Percentiles rank a stretch among this genome's conserved stretches.
phyloP scores from a whole-genome alignment of 1,140 invertebrate species.

The Apis mellifera region DNA sequence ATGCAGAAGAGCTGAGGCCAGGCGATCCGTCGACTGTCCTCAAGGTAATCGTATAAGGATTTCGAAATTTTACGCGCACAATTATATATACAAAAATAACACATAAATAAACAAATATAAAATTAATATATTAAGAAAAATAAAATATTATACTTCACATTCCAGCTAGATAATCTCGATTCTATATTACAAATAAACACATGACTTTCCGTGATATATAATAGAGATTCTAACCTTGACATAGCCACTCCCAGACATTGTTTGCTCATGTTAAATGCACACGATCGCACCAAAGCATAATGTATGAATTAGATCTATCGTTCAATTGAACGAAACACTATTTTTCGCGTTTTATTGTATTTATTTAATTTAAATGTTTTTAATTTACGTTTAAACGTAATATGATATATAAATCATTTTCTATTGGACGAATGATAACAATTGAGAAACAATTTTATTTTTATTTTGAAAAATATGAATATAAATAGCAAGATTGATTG shows the following conservation, averaged over 20 bases:
- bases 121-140: neutral
- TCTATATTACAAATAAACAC: constrained; percentile 53
- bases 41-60: constrained; percentile 70
- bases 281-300: neutral
- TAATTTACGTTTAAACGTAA: neutral
- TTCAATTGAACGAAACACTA: neutral
- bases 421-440: neutral
- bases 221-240: constrained; percentile 63
- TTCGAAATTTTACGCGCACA: neutral
- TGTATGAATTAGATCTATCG: neutral
- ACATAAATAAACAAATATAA: neutral
- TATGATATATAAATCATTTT: constrained; percentile 20
- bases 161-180: constrained; percentile 6
- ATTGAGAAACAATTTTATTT: constrained; percentile 6
- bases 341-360: neutral
- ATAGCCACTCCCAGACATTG: constrained; percentile 72
- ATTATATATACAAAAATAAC: neutral
- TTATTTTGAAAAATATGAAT: neutral
- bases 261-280: constrained; percentile 38
- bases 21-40: constrained; percentile 79
- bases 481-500: neutral
- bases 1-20: constrained; percentile 78
- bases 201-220: constrained; percentile 47
- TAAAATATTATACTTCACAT: neutral
- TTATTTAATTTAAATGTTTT: too few relatives aligned